These are phyloP conservation scores for Rhinopomastus cyanomelas DNA, from an alignment of 2,113 vertebrate genomes.

Conservation along the genomic window DNA sequence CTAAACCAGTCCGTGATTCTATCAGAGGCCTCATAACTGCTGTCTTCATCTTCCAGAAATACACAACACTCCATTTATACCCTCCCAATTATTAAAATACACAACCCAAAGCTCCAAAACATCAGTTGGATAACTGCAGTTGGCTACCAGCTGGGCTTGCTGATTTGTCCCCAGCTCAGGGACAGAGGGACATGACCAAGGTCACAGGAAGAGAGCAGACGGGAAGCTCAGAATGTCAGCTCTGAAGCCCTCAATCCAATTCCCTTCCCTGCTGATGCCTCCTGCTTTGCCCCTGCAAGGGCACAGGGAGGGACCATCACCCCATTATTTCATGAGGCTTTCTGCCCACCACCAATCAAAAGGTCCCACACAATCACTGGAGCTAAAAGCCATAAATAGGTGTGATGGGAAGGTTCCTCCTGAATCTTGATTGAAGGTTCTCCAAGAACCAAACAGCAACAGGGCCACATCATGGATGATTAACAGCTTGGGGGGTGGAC, in stretches of 20 bases:
- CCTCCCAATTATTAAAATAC: background rate
- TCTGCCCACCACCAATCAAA: background rate
- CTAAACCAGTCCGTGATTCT: background rate
- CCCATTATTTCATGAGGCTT: background rate
- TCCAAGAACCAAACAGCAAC: accelerated
- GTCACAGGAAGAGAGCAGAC: background rate
- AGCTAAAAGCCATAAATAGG: background rate
- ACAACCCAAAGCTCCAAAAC: background rate
- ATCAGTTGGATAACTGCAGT: accelerated
- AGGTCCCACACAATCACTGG: background rate
- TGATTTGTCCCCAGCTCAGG: background rate
- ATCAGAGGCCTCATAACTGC: background rate
- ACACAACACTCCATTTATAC: background rate
- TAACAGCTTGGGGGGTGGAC: background rate
- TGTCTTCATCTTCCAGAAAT: background rate
- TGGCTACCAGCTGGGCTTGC: background rate
- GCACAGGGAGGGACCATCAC: background rate
- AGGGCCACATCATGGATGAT: background rate
- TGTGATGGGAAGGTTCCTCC: background rate
- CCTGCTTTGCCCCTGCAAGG: background rate
- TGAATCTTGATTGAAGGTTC: background rate
- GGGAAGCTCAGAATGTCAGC: background rate
- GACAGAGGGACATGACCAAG: background rate
- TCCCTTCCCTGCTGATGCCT: accelerated
- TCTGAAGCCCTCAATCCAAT: accelerated